Percentiles rank a stretch among this genome's conserved stretches.
phyloP scores from a whole-genome alignment of 2,797 vertebrate species.

The Hippopotamyrus pictus region DNA sequence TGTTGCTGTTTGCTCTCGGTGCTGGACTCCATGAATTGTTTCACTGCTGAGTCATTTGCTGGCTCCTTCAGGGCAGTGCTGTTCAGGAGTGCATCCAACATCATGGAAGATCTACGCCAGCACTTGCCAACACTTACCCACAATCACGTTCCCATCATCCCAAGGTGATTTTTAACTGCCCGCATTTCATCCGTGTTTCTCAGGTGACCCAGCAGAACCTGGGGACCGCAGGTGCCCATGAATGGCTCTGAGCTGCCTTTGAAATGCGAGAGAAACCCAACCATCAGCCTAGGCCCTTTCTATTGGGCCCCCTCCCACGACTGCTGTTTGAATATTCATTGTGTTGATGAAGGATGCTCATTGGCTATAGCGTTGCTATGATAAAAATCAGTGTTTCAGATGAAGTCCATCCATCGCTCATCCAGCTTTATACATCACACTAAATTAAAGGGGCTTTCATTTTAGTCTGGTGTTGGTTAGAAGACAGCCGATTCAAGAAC shows the following conservation, averaged over 20 bases:
- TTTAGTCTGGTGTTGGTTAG: not conserved
- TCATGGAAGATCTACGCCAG: not conserved
- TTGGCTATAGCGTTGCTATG: slow-evolving; percentile 1
- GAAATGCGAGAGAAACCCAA: not conserved
- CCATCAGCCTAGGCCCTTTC: not conserved
- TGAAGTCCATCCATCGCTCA: not conserved
- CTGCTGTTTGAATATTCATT: slow-evolving; percentile 1
- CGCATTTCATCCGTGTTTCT: not conserved
- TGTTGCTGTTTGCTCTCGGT: not conserved
- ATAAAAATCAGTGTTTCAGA: slow-evolving; percentile 12
- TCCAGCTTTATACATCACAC: not conserved
- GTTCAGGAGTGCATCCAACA: not conserved
- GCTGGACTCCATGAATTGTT: not conserved
- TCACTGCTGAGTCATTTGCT: not conserved
- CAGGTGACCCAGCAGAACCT: not conserved
- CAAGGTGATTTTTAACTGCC: not conserved
- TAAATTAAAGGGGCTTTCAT: not conserved
- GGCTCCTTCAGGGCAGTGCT: not conserved
- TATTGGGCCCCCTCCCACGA: not conserved
- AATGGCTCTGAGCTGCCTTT: not conserved
- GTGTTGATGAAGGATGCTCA: not conserved
- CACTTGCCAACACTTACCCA: not conserved
- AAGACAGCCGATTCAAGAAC: not conserved
- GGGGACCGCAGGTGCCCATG: not conserved
- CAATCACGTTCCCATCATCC: not conserved